A percentile compares a stretch with the other conserved stretches of the same genome.
Conservation (phyloP, 2,888 invertebrate genomes). For the Gastrophysa polygoni region DNA sequence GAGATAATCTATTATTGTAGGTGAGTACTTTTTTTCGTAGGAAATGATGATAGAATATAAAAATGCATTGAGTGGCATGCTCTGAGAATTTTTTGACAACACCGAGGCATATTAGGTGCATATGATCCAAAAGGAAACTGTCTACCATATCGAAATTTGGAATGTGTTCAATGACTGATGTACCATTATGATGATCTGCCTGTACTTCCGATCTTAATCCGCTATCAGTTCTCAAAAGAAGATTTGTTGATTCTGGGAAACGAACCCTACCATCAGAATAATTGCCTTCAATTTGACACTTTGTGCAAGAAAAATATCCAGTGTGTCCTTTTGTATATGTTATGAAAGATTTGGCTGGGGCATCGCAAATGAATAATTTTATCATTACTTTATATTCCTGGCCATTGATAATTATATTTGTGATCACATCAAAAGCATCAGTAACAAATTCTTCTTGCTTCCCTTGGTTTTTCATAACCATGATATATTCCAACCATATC, state of each 20-base stretch:
- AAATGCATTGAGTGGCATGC: neutral
- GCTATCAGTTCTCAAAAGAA: conserved; percentile 20
- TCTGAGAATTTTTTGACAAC: neutral
- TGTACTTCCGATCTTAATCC: conserved; percentile 22
- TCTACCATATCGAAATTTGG: conserved; percentile 8
- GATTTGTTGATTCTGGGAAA: conserved; percentile 24
- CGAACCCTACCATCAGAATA: conserved; percentile 16
- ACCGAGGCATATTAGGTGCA: neutral
- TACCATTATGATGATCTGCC: conserved; percentile 28
- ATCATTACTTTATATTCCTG: conserved; percentile 23
- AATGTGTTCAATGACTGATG: conserved; percentile 22
- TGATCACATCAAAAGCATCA: conserved; percentile 24
- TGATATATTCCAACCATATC: conserved; percentile 28
- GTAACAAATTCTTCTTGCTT: conserved; percentile 30
- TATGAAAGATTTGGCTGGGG: conserved; percentile 31
- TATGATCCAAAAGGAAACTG: neutral
- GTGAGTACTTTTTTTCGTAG: neutral
- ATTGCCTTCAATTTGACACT: conserved; percentile 24
- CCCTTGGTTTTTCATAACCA: conserved; percentile 29
- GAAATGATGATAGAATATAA: no score
- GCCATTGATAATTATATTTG: conserved; percentile 18
- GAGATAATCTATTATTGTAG: neutral
- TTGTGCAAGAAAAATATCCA: conserved; percentile 30
- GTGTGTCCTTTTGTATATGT: conserved; percentile 27
- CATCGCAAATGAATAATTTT: conserved; percentile 30